phyloP scores from a whole-genome alignment of 2,797 vertebrate genomes.

The Ambastaia sidthimunki region DNA sequence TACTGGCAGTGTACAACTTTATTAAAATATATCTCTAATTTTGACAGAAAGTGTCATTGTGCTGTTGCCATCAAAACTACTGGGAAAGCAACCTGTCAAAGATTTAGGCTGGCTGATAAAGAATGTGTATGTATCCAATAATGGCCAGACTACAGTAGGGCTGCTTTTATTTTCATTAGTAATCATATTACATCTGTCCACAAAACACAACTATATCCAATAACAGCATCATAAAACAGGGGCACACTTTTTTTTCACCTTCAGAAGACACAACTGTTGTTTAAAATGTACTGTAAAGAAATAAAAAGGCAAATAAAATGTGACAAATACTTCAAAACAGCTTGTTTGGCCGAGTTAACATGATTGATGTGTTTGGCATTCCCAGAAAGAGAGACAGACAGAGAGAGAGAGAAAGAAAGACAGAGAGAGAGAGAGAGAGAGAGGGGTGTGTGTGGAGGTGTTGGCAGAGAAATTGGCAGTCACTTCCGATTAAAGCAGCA shows the following conservation, averaged over 20 bases:
- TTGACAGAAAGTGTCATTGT: slow-evolving; percentile 57
- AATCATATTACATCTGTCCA: slow-evolving; percentile 23
- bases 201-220: slow-evolving; percentile 16
- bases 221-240: slow-evolving; percentile 10
- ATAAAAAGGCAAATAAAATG: slow-evolving; percentile 9
- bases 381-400: not conserved
- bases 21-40: slow-evolving; percentile 49
- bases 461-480: slow-evolving; percentile 62
- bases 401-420: too few species aligned
- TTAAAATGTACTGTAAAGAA: not conserved
- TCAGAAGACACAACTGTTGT: not conserved
- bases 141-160: slow-evolving; percentile 74
- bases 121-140: slow-evolving; percentile 78
- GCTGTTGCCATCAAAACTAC: slow-evolving; percentile 46
- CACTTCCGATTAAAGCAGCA: slow-evolving; percentile 70
- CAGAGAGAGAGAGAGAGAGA: slow-evolving; percentile 31
- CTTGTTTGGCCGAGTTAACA: slow-evolving; percentile 8
- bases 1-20: slow-evolving; percentile 22
- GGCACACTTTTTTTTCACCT: slow-evolving; percentile 4
- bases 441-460: slow-evolving; percentile 49
- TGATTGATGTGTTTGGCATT: slow-evolving; percentile 42
- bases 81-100: slow-evolving; percentile 41
- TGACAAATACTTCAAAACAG: slow-evolving; percentile 31
- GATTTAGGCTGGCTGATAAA: slow-evolving; percentile 49
- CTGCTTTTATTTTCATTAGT: slow-evolving; percentile 47